Evolutionary conservation across 2,797 vertebrate genomes (phyloP), one percentile per base, ranked within the genome.

Genomic region (Parauchenoglanis punctatus): DNA sequence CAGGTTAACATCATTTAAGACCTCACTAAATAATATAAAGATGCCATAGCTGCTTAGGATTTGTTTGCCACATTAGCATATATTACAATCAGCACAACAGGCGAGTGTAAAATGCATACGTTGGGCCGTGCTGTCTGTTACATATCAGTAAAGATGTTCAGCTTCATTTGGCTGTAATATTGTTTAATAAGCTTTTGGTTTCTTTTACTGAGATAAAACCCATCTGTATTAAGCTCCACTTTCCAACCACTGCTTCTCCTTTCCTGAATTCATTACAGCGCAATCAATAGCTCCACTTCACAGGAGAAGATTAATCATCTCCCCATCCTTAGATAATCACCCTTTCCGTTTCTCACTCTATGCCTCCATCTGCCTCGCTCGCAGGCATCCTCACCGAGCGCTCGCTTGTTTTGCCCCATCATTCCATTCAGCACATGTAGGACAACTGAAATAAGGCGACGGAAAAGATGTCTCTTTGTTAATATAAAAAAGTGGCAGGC

Each of bases 281-380:
- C 88, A 90, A 92, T 92, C 91, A 90, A 91, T 91, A 87, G 70
- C 80, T 83, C 83, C 80, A 87, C 88, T 89, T 88, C 88, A 68
- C 68, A 90, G 80, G 70, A 88, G 84, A 83, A 85, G 84, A 91
- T 89, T 90, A 89, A 91, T 90, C 88, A 90, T 86, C 84, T 87
- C 81, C 68, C 85, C 84, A 87, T 88, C 89, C 87, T 90, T 84
- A 88, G 85, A 89, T 91, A 90, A 90, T 91, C 87, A 89, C 86
- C 86, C 81, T 85, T 78, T 88, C 86, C 86, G 18, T 84, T 81
- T 89, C 85, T 76, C 83, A 67, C 85, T 68, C 35, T 83, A 67
- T 82, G 40, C 83, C 49, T 81, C 78, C 78, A 67, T 63, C 85
- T 83, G 75, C 81, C 54, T 56, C 68, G 1, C 82, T 76, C 3